Evolutionary conservation across 1,140 invertebrate genomes (phyloP), one percentile per base, ranked within the genome.

Genomic region (Phenacoccus solenopsis): DNA sequence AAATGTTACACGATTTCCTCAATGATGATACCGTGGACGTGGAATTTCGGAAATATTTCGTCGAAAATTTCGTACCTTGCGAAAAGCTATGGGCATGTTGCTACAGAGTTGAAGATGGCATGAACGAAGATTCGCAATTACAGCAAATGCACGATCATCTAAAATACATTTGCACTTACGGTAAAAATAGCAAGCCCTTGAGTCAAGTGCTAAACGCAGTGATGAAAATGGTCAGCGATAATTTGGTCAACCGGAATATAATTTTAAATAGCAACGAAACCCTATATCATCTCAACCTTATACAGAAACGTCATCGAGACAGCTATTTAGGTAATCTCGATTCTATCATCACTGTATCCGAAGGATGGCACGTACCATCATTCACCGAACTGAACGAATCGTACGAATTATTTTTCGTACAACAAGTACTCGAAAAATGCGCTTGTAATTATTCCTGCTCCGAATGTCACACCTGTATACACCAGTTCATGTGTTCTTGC

Each of bases 401-500:
- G 13, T 49, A 49, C 38, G 38, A 49, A 49, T 49, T 49, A n/a
- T 49, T 9, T n/a, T 49, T 49, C 16, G 38, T 49, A n/a, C 38
- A 49, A n/a, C 38, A 49, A 49, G 38, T 49, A 49, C 12, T 7
- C 22, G 28, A 21, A 22, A 38, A 22, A 7, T 35, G 28, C 27
- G 3, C 16, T 0, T 71, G 70, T 67, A 20, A 16, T 38, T 13
- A 49, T 38, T n/a, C 59, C n/a, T 68, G 70, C 21, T 68, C 20
- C 20, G n/a, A 71, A 21, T 71, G 64, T 28, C 67, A 68, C 3
- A 12, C 30, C 5, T 68, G 64, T 64, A 22, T 71, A 13, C 64
- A 71, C 21, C 61, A 71, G 12, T 71, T 38, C n/a, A 35, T 25
- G 1, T 71, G 70, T 64, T 38, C 32, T 7, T 71, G 38, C 49